These are phyloP conservation scores for Poicephalus meyeri DNA, from an alignment of 2,113 vertebrate genomes.

Conservation along the genomic window DNA sequence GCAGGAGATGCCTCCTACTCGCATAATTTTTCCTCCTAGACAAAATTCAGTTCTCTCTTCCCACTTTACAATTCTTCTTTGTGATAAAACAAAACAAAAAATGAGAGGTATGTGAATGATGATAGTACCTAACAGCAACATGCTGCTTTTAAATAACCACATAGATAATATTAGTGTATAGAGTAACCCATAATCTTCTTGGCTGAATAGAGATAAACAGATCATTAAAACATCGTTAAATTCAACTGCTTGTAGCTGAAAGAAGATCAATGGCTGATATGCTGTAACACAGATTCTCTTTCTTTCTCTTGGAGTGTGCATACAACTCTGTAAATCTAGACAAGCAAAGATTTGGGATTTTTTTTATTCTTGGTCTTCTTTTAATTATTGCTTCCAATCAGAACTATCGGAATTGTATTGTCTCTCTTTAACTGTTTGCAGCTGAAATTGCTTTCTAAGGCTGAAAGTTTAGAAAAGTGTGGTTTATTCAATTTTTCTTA, in stretches of 20 bases:
- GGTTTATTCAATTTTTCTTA: neutral
- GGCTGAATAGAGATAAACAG: neutral
- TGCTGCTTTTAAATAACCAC: neutral
- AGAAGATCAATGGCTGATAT: neutral
- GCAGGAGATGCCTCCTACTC: neutral
- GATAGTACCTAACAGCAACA: neutral
- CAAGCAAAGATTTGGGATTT: neutral
- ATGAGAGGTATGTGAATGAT: neutral
- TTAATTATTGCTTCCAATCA: neutral
- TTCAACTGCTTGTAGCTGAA: neutral
- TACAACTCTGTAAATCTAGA: neutral
- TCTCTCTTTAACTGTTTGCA: neutral
- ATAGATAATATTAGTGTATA: neutral
- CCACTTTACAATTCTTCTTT: neutral
- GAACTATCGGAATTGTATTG: neutral
- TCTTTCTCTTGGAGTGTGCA: neutral
- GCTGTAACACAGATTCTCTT: neutral
- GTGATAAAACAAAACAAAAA: neutral
- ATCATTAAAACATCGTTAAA: conserved; percentile 11
- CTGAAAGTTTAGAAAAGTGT: neutral
- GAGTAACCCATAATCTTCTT: neutral
- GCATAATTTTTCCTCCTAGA: neutral
- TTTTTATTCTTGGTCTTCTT: neutral
- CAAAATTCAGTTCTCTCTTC: neutral
- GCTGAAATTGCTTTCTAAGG: neutral